Evolutionary conservation across 2,797 vertebrate genomes (phyloP), one percentile per base, ranked within the genome.

Genomic region (Poliocrania exsul): DNA sequence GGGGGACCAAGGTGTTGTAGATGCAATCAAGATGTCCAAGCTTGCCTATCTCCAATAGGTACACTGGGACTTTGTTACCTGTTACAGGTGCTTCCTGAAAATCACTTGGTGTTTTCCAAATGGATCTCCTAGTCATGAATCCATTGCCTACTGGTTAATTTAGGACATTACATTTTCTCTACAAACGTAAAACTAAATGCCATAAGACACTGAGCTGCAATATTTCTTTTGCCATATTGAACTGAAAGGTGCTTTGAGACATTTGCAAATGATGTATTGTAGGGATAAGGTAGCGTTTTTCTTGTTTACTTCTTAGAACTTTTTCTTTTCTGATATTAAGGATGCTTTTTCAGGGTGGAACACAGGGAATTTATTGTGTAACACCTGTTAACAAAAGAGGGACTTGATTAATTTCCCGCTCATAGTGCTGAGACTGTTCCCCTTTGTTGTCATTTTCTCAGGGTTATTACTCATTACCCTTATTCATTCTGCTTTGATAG

Each of bases 381-480:
- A 93, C 94, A 96, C 96, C 95, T 96, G 93, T 86, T 91, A 91
- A 95, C 93, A 95, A 95, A 93, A 93, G 94, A 91, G 70, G 70
- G 89, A 95, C 83, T 95, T 95, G 89, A 96, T 96, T 95, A 96
- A 97, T 95, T 95, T 94, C 92, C 92, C 89, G 66, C 92, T 95
- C 94, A 81, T 86, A 74, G 91, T 93, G 89, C 93, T 92, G 82
- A 92, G 86, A 94, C 92, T 90, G 92, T 91, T 95, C 94, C 81
- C 89, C 82, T 95, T 96, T 96, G 94, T 96, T 95, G 92, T 95
- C 92, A 93, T 95, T 97, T 97, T 96, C 95, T 94, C 91, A 94
- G 93, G 94, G 94, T 97, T 97, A 95, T 95, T 96, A 96, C 89
- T 97, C 96, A 95, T 96, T 96, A 95, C 90, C 95, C 95, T 89